phyloP scores from a whole-genome alignment of 2,113 vertebrate species.

The Coptodon bakossiorum region DNA sequence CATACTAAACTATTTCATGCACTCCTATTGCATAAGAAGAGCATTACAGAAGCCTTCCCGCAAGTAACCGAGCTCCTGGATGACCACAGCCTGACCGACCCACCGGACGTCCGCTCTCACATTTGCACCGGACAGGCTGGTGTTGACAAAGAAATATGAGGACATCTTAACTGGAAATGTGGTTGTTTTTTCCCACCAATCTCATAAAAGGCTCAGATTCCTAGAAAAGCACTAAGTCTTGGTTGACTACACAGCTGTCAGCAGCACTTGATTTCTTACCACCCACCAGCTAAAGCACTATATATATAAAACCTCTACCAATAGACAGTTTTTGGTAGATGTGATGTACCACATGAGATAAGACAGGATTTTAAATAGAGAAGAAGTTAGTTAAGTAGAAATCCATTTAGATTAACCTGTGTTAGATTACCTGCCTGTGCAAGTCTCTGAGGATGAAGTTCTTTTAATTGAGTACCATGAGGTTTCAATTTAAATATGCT shows the following conservation, averaged over 20 bases:
- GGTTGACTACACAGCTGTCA: constrained; percentile 40
- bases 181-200: background rate
- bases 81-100: constrained; percentile 27
- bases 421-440: background rate
- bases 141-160: constrained; percentile 58
- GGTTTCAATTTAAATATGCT: background rate
- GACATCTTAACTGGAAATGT: constrained; percentile 7
- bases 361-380: background rate
- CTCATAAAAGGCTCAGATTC: constrained; percentile 31
- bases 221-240: constrained; percentile 23
- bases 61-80: constrained; percentile 2
- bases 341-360: background rate
- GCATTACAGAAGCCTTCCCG: constrained; percentile 27
- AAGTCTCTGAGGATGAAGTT: background rate
- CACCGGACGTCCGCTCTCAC: constrained; percentile 38
- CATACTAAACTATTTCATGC: constrained; percentile 26
- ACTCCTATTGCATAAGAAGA: constrained; percentile 28
- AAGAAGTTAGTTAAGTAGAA: background rate
- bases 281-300: background rate
- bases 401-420: background rate
- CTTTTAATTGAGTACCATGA: background rate
- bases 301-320: background rate
- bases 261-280: constrained; percentile 23
- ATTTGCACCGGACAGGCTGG: background rate
- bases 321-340: background rate